phyloP scores from a whole-genome alignment of 1,140 invertebrate species.

The Lanistes nyassanus region DNA sequence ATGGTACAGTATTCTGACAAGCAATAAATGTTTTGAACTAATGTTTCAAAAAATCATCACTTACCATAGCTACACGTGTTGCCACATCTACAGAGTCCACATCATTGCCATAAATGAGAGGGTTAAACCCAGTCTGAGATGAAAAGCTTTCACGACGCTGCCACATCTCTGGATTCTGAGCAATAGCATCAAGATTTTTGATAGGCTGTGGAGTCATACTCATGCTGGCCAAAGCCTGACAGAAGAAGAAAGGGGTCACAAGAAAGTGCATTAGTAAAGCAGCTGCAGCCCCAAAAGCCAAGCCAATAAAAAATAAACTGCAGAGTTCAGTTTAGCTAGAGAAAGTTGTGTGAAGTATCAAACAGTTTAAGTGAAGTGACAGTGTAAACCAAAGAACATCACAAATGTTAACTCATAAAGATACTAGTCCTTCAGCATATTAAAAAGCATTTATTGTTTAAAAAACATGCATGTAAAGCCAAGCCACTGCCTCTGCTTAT shows the following conservation, averaged over 20 bases:
- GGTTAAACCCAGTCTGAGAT: slow-evolving; percentile 74
- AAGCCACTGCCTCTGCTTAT: too few species aligned
- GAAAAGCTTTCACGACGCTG: slow-evolving; percentile 69
- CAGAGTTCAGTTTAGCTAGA: background rate
- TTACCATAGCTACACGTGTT: slow-evolving; percentile 96
- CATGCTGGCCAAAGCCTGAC: slow-evolving; percentile 70
- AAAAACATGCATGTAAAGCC: too few species aligned
- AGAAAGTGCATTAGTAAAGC: slow-evolving; percentile 15
- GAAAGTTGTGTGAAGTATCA: too few species aligned
- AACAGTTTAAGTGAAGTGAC: background rate
- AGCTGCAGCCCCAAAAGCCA: slow-evolving; percentile 20
- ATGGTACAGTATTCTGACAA: too few species aligned
- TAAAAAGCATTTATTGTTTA: too few species aligned
- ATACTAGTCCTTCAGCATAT: too few species aligned
- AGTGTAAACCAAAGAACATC: background rate
- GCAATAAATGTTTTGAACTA: too few species aligned
- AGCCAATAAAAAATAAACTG: slow-evolving; percentile 13
- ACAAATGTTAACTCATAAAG: too few species aligned
- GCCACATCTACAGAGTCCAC: slow-evolving; percentile 99
- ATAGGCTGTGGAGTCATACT: slow-evolving; percentile 70
- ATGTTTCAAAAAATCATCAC: slow-evolving; percentile 39
- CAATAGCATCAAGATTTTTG: slow-evolving; percentile 68
- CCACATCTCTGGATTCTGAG: slow-evolving; percentile 64
- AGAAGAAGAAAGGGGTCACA: slow-evolving; percentile 6
- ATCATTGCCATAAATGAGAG: slow-evolving; percentile 94